phyloP scores from a whole-genome alignment of 2,888 invertebrate genomes.

The Amorpha juglandis region DNA sequence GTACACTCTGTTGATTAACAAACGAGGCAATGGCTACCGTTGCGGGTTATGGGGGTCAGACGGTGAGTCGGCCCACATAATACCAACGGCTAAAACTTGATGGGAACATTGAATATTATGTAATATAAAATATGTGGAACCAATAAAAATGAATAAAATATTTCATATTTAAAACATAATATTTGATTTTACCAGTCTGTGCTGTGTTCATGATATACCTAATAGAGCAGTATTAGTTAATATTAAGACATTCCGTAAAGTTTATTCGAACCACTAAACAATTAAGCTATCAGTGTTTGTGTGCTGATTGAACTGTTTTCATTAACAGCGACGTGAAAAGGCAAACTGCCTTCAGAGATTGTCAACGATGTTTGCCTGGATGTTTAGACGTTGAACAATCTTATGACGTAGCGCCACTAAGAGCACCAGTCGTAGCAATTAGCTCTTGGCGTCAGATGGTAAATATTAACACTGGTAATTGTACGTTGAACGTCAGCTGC shows the following conservation, averaged over 20 bases:
- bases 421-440: constrained; percentile 65
- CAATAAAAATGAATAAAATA: too few species aligned
- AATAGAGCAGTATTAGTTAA: background rate
- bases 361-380: background rate
- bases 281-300: constrained; percentile 29
- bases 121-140: too few species aligned
- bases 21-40: too few species aligned
- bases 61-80: too few species aligned
- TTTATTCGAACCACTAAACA: background rate
- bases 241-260: background rate
- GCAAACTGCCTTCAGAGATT: background rate
- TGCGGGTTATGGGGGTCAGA: too few species aligned
- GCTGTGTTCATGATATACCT: too few species aligned
- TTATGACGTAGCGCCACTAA: constrained; percentile 14
- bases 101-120: too few species aligned
- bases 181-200: too few species aligned
- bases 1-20: too few species aligned
- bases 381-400: constrained; percentile 28
- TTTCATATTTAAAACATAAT: too few species aligned
- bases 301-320: background rate
- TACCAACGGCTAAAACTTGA: too few species aligned
- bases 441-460: constrained; percentile 79
- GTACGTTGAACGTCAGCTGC: constrained; percentile 76
- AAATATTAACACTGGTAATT: constrained; percentile 83
- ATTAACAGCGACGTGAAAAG: background rate